Conservation (phyloP, 2,797 vertebrate species). For the Onychomys torridus region DNA sequence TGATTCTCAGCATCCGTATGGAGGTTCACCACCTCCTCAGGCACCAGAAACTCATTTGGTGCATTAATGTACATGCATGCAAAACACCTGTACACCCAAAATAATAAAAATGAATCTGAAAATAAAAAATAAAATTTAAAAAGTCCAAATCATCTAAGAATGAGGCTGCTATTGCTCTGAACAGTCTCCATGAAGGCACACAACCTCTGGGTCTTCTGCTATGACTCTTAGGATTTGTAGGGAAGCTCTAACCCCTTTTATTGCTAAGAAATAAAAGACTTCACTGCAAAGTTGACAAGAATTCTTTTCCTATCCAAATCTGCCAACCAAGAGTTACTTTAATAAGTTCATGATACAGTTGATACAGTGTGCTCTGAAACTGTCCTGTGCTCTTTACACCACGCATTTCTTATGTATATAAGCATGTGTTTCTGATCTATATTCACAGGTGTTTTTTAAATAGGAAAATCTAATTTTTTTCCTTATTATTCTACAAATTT, state of each 20-base stretch:
- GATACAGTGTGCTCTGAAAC: neutral
- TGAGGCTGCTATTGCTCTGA: neutral
- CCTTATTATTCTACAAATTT: conserved; percentile 51
- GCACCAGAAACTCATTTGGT: neutral
- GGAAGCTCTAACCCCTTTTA: neutral
- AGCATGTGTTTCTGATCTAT: neutral
- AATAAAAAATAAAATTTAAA: neutral
- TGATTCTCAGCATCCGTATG: neutral
- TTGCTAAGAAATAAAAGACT: conserved; percentile 64
- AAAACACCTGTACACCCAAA: neutral
- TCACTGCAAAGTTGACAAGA: conserved; percentile 42
- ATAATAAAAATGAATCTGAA: neutral
- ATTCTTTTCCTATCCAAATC: conserved; percentile 55
- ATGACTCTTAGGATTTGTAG: conserved; percentile 6
- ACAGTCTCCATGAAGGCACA: neutral
- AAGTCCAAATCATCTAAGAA: conserved; percentile 39
- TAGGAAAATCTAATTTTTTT: conserved; percentile 55
- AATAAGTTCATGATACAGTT: neutral
- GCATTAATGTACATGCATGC: neutral
- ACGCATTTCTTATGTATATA: neutral
- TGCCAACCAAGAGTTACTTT: conserved; percentile 23
- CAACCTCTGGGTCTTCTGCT: conserved; percentile 1
- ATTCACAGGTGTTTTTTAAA: conserved; percentile 40
- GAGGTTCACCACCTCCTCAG: neutral
- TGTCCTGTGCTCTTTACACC: neutral